Base-by-base conservation (phyloP, 2,113 vertebrate genomes). In the Oxyura jamaicensis region DNA sequence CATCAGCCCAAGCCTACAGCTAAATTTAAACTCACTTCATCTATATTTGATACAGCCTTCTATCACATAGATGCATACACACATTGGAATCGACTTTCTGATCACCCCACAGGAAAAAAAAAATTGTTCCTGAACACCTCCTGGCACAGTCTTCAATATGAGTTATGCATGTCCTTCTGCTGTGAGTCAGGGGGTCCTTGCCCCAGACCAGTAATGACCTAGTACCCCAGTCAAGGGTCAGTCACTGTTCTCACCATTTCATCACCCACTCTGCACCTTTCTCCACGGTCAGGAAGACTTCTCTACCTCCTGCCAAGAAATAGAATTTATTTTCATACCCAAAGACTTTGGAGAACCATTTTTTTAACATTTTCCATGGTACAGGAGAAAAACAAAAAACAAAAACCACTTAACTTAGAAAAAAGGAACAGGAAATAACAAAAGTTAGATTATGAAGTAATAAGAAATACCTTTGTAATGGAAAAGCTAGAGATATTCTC, bases 111-210 rank as follows among this genome's bases (percentile, higher is more conserved):
- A 25, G 58, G 56, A 75, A 63, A 62, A 44, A 48, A 48, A 68
- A 10, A 13, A 48, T 79, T 79, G 33, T 13, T 76, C 18, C 48
- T 76, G 33, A 41, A 63, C 8, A 8, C 12, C 12, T 79, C 13
- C 16, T 86, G 73, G 39, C 58, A 56, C 53, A 19, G 28, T 35
- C 66, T 13, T 6, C 46, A 53, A 0, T 23, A 23, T 20, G n/a
- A 71, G 3, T 71, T 31, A 44, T 0, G 0, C 5, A 8, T 86
- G n/a, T 7, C 5, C 23, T 8, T 35, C 28, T 39, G 8, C 1
- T 52, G 35, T 20, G 19, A 20, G 56, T 73, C 0, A 2, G 2
- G 41, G 26, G 19, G 4, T 7, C 41, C 83, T 58, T 85, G 69
- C 26, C 59, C 13, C 25, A 20, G 18, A 21, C 56, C 42, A 77